These are phyloP conservation scores for Dallia pectoralis DNA, from an alignment of 2,797 vertebrate genomes.

Conservation along the genomic window DNA sequence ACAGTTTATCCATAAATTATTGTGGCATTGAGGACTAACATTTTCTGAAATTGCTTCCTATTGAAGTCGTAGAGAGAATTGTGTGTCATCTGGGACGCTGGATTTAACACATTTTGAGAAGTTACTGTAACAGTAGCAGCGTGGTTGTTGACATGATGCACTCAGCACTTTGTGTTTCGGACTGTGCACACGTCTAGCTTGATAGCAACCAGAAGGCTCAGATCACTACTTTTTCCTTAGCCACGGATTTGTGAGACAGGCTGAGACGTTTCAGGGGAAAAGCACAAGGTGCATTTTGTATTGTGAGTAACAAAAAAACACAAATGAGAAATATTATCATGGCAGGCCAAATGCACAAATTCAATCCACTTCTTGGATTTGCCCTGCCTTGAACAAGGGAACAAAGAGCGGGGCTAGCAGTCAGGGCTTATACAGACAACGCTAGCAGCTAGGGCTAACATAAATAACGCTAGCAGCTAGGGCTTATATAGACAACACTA, in stretches of 20 bases:
- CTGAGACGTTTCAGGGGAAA: constrained; percentile 15
- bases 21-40: not conserved
- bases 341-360: constrained; percentile 20
- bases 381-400: constrained; percentile 9
- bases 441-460: too few relatives aligned
- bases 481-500: too few relatives aligned
- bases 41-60: not conserved
- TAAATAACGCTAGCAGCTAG: too few relatives aligned
- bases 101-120: constrained; percentile 17
- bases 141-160: constrained; percentile 18
- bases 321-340: constrained; percentile 25
- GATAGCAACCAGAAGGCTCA: constrained; percentile 29
- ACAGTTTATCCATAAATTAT: constrained; percentile 1
- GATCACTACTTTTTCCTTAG: constrained; percentile 41
- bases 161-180: constrained; percentile 15
- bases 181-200: constrained; percentile 38
- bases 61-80: too few relatives aligned
- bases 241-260: constrained; percentile 32
- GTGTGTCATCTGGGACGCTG: not conserved
- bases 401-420: not conserved
- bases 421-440: too few relatives aligned
- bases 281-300: constrained; percentile 29
- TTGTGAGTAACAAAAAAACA: constrained; percentile 28
- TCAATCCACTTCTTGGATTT: constrained; percentile 36
- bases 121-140: constrained; percentile 13